phyloP scores from a whole-genome alignment of 2,888 invertebrate species.

The Rhagonycha lutea region DNA sequence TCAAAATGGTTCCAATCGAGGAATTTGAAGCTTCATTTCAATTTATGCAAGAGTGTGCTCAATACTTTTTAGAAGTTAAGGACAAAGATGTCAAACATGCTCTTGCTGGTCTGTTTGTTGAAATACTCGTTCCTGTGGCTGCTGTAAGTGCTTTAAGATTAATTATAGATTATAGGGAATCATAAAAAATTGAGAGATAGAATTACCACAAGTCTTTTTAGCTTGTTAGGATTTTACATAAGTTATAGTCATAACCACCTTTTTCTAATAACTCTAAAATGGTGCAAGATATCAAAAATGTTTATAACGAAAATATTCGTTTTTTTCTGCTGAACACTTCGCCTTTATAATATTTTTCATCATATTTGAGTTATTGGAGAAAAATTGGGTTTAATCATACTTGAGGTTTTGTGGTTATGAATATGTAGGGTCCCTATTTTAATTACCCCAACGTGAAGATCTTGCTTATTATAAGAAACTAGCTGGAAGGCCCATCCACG shows the following conservation, averaged over 20 bases:
- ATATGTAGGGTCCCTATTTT: too few relatives aligned
- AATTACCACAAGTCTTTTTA: neutral
- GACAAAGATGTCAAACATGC: conserved; percentile 98
- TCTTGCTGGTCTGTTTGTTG: conserved; percentile 96
- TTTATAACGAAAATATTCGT: too few relatives aligned
- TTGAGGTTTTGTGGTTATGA: too few relatives aligned
- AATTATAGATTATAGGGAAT: neutral
- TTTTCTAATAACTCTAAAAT: too few relatives aligned
- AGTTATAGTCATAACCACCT: neutral
- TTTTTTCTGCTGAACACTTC: too few relatives aligned
- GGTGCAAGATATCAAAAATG: too few relatives aligned
- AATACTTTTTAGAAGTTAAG: conserved; percentile 96
- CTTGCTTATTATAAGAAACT: too few relatives aligned
- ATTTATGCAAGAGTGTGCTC: conserved; percentile 97
- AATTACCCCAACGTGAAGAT: too few relatives aligned
- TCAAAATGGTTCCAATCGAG: conserved; percentile 98
- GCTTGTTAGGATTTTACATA: neutral
- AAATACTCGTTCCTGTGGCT: conserved; percentile 97
- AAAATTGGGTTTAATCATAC: too few relatives aligned
- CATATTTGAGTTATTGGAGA: too few relatives aligned
- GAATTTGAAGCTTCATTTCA: conserved; percentile 98
- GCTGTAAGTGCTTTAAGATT: conserved; percentile 70
- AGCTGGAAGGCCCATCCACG: too few relatives aligned
- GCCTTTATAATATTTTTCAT: too few relatives aligned
- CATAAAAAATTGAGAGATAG: neutral